Base-by-base conservation (phyloP, 2,888 invertebrate species). In the Idaea straminata region DNA sequence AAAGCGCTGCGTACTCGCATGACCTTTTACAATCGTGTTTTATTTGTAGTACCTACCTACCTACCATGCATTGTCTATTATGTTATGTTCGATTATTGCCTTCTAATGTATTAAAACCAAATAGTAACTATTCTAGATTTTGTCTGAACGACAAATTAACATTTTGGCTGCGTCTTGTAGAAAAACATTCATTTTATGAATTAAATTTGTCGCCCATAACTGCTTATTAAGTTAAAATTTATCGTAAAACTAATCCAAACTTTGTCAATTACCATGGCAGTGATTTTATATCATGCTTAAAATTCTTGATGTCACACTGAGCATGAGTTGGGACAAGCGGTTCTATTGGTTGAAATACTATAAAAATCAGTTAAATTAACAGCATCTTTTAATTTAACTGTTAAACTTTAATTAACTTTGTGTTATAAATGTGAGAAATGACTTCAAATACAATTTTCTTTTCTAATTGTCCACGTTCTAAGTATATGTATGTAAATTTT, bases 361-460 rank as follows among this genome's bases (percentile, higher is more conserved):
- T 82, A 78, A 83, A 82, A 76, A 66, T 72, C 72, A 72, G 74
- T 75, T 73, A 77, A 80, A 81, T 83, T 82, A 81, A 79, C 77
- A 68, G 69, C 73, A 72, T 74, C 47, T 78, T 79, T 79, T 77
- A 81, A 79, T 77, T 76, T 74, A 74, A 75, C 74, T 74, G 69
- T 71, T 65, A 36, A 59, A 59, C 25, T 59, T 59, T 34, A 59
- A 59, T 59, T 59, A 59, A 59, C 59, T 59, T 25, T 16, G 10
- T 13, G 47, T 47, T 47, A 7, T 47, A 47, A 47, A 47, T 13
- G 47, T 47, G 47, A 47, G 47, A 47, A 47, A 10, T 47, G 10
- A 47, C 47, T 47, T 47, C 47, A 47, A 47, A 47, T 47, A 47
- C 13, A 47, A 47, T 47, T 47, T 47, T 47, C 47, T 47, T 47